A percentile compares a stretch with the other conserved stretches of the same genome.
Evolutionary conservation across 2,113 vertebrate species (phyloP).

Genomic region (Pongo abelii): DNA sequence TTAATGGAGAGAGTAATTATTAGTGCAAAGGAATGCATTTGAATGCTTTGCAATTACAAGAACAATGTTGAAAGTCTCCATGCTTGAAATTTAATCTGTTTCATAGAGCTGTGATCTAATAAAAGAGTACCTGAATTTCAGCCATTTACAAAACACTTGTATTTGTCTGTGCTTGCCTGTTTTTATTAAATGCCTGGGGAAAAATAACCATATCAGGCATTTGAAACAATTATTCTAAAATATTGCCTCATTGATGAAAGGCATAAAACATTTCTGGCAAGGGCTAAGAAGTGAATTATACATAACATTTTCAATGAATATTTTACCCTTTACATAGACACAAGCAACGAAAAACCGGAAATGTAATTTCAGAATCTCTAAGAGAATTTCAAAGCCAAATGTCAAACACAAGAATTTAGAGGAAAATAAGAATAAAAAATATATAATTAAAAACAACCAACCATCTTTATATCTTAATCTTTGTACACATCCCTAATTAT

Average conservation of each 20-base stretch:
- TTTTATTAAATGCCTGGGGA: constrained; percentile 38
- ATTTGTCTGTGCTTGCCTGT: constrained; percentile 17
- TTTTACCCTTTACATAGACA: background rate
- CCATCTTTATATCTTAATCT: background rate
- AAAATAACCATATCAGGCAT: background rate
- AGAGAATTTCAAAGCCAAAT: constrained; percentile 14
- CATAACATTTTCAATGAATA: constrained; percentile 28
- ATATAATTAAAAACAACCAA: background rate
- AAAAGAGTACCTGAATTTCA: constrained; percentile 23
- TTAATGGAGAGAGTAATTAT: constrained; percentile 24
- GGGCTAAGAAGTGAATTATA: constrained; percentile 10
- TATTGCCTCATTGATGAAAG: constrained; percentile 32
- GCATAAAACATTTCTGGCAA: constrained; percentile 30
- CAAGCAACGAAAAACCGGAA: constrained; percentile 35
- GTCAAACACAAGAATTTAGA: background rate
- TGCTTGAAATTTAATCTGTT: constrained; percentile 47
- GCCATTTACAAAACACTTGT: background rate
- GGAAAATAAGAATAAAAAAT: background rate
- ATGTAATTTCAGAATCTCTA: background rate
- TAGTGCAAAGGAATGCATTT: constrained; percentile 2
- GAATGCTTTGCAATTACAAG: background rate
- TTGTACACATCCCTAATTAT: background rate
- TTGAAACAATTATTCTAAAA: constrained; percentile 65
- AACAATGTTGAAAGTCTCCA: background rate
- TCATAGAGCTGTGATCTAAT: background rate